Base-by-base conservation (phyloP, 2,888 invertebrate species). In the Eledone cirrhosa region DNA sequence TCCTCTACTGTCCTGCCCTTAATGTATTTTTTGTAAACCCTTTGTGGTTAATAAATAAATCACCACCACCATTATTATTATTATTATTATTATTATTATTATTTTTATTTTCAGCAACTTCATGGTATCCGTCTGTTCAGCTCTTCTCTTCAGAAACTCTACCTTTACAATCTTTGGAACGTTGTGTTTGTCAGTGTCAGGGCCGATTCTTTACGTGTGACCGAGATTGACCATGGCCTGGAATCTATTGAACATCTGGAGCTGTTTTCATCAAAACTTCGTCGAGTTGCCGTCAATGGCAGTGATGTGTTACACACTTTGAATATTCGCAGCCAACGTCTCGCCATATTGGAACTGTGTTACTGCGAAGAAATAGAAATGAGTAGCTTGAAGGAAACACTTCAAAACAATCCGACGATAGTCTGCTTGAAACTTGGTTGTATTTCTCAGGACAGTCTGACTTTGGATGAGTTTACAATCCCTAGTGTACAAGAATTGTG, bases 151-250 rank as follows among this genome's bases (percentile, higher is more conserved):
- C 85, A 85, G 80, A 87, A 86, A 77, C 80, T 86, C 74, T 87
- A 84, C 80, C 82, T 87, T 22, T 86, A 84, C 82, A 87, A 86
- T 78, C 79, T 86, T 16, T 86, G 87, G 87, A 85, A 85, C 78
- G 85, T 84, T 19, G 78, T 83, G 48, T 86, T 86, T 80, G 81
- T 87, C 79, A 86, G 86, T 79, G 80, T 87, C 33, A 80, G 84
- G 33, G 82, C 83, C 11, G 78, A 80, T 0, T 83, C 84, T 22
- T 80, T 87, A 2, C 83, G 85, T 33, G 82, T 83, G 69, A 76
- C 85, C 13, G 85, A 83, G n/a, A 81, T 87, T 41, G 87, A 87
- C 80, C 79, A 81, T 41, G 87, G 87, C 19, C 78, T 87, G 77
- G 86, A 86, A 79, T 84, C 86, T 4, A 80, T 86, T 77, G 86